A percentile compares a stretch with the other conserved stretches of the same genome.
Evolutionary conservation across 1,140 invertebrate species (phyloP).

Genomic region (Temnothorax curvispinosus): DNA sequence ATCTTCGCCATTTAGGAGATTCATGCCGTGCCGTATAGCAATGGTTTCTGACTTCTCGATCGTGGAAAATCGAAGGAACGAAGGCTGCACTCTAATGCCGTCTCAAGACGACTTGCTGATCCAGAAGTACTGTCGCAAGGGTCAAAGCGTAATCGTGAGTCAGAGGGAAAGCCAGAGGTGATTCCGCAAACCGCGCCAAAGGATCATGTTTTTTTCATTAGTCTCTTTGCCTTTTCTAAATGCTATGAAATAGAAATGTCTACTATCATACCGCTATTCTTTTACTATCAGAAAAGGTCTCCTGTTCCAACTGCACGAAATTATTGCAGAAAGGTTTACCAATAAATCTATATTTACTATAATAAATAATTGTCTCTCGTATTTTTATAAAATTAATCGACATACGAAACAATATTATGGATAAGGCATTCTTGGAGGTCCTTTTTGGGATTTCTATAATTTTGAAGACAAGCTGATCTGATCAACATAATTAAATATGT

Average conservation of each 20-base stretch:
- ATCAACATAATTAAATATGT: no score
- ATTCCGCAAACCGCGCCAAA: background rate
- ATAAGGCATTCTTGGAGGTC: no score
- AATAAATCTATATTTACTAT: background rate
- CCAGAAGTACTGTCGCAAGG: slow-evolving; percentile 3
- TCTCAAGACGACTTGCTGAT: background rate
- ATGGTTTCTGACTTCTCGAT: background rate
- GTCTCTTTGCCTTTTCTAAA: background rate
- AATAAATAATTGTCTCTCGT: background rate
- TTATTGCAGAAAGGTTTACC: background rate
- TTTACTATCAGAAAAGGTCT: background rate
- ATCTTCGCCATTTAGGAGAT: background rate
- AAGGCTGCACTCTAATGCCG: background rate
- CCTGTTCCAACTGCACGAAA: background rate
- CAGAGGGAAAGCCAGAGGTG: background rate
- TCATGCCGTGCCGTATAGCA: background rate
- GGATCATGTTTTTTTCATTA: background rate
- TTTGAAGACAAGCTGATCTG: no score
- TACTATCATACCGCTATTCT: background rate
- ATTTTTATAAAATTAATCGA: background rate
- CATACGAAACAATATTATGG: no score
- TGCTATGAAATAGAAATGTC: background rate
- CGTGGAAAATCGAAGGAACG: background rate
- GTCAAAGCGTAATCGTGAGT: slow-evolving; percentile 15
- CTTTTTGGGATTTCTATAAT: no score